A percentile compares a stretch with the other conserved stretches of the same genome.
Conservation (phyloP, 2,888 invertebrate genomes). For the Creontiades dilutus region DNA sequence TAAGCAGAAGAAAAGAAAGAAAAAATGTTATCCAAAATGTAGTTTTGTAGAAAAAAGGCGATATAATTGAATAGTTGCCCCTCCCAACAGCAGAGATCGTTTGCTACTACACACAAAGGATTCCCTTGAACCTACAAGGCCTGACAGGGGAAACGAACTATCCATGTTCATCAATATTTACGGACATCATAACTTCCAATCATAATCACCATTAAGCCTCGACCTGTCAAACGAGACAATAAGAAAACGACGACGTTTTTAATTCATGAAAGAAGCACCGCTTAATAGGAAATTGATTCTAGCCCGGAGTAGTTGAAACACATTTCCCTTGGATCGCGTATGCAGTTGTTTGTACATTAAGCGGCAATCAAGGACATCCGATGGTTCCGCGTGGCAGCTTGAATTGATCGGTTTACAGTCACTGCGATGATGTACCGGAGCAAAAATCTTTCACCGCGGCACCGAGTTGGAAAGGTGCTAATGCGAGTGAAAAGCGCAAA, state of each 20-base stretch:
- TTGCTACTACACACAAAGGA: too few species aligned
- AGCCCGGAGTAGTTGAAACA: too few species aligned
- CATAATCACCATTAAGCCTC: too few species aligned
- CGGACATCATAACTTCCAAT: too few species aligned
- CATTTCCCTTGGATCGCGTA: neutral
- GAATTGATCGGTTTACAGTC: neutral
- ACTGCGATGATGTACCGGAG: neutral
- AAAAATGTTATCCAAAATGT: too few species aligned
- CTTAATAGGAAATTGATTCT: neutral
- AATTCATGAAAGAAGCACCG: neutral
- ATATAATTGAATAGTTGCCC: too few species aligned
- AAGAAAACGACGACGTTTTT: neutral
- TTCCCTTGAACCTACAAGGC: too few species aligned
- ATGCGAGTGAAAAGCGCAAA: constrained; percentile 23
- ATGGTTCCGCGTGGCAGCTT: neutral
- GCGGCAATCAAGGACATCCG: neutral
- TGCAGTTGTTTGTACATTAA: neutral
- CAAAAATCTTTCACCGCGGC: neutral
- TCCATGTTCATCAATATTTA: too few species aligned
- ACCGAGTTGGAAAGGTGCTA: constrained; percentile 35
- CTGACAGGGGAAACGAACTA: too few species aligned
- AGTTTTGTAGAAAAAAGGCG: too few species aligned
- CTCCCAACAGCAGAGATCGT: too few species aligned
- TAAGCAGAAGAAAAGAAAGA: too few species aligned
- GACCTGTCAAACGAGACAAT: neutral